These are phyloP conservation scores for Xestia ashworthii DNA, from an alignment of 2,888 invertebrate genomes.

Conservation along the genomic window DNA sequence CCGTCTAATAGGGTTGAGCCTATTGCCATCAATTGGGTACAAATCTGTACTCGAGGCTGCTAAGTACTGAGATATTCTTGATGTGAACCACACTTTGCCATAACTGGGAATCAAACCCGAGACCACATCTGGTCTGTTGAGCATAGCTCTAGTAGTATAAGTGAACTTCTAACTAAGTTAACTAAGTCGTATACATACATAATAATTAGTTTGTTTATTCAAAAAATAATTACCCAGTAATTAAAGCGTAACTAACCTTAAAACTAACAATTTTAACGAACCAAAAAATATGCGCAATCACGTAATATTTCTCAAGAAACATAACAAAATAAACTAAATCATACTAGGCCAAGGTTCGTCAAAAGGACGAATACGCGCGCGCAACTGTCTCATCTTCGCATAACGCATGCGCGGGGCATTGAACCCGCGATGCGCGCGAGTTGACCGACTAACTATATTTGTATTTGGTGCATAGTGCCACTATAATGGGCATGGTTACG, in stretches of 20 bases:
- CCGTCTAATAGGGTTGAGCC: background rate
- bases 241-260: conserved; percentile 18
- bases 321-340: conserved; percentile 17
- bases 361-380: conserved; percentile 34
- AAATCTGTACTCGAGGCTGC: background rate
- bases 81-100: background rate
- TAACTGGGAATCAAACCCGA: background rate
- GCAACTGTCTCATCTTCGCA: conserved; percentile 45
- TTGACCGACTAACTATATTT: conserved; percentile 67
- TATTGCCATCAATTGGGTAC: background rate
- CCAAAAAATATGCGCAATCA: conserved; percentile 17
- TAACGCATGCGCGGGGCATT: conserved; percentile 53
- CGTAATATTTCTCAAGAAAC: conserved; percentile 31
- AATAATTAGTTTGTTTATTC: background rate
- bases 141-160: background rate
- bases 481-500: conserved; percentile 54
- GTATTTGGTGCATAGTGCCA: conserved; percentile 61
- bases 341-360: conserved; percentile 46
- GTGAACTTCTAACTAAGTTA: background rate
- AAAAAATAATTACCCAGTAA: background rate
- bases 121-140: background rate
- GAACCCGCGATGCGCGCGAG: conserved; percentile 62
- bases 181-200: background rate
- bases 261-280: conserved; percentile 19
- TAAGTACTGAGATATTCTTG: background rate